phyloP scores from a whole-genome alignment of 2,113 vertebrate genomes.

The Silurus meridionalis region DNA sequence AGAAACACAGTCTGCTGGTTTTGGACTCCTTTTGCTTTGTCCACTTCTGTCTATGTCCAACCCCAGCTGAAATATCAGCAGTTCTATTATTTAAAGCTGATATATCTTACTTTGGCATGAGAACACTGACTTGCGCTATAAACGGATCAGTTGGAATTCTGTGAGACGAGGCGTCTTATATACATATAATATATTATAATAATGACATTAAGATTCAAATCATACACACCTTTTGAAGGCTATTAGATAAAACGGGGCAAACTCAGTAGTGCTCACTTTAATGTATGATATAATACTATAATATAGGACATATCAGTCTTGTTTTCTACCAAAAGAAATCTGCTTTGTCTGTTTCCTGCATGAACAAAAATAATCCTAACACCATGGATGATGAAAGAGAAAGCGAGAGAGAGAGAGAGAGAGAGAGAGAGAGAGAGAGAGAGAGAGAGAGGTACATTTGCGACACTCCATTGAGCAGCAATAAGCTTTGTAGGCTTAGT shows the following conservation, averaged over 20 bases:
- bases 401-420: constrained; percentile 36
- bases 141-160: constrained; percentile 71
- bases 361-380: not conserved
- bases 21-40: not conserved
- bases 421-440: constrained; percentile 57
- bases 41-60: not conserved
- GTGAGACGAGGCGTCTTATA: constrained; percentile 66
- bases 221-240: constrained; percentile 71
- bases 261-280: constrained; percentile 28
- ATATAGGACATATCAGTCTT: not conserved
- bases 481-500: constrained; percentile 74
- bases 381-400: constrained; percentile 44
- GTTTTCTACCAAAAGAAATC: not conserved
- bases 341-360: not conserved
- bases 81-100: not conserved
- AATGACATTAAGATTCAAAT: constrained; percentile 78
- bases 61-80: not conserved
- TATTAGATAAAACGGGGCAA: constrained; percentile 57
- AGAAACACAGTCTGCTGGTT: not conserved
- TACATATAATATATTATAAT: too few relatives aligned
- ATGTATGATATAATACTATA: not conserved
- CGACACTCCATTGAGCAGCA: constrained; percentile 76
- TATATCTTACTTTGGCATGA: not conserved
- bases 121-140: constrained; percentile 54
- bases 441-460: constrained; percentile 67